These are phyloP conservation scores for Neosilurus mollespiculum DNA, from an alignment of 2,797 vertebrate genomes.

Conservation along the genomic window DNA sequence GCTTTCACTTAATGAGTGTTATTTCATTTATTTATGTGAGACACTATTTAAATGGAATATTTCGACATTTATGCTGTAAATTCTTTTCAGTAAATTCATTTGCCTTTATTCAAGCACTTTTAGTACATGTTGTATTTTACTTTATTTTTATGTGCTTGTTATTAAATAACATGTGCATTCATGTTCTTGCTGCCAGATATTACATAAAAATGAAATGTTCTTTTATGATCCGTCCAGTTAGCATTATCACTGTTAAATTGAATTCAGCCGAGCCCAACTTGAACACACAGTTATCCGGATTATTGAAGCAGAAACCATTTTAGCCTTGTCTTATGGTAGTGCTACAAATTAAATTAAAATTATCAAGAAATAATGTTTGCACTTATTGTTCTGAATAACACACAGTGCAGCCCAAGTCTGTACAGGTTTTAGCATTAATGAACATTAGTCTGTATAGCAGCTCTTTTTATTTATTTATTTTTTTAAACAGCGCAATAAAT, in stretches of 20 bases:
- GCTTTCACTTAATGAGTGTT: neutral
- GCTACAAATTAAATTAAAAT: slow-evolving; percentile 33
- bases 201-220: slow-evolving; percentile 5
- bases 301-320: slow-evolving; percentile 24
- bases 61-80: neutral
- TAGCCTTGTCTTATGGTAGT: slow-evolving; percentile 17
- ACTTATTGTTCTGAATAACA: slow-evolving; percentile 15
- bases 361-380: slow-evolving; percentile 43
- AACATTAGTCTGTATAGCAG: slow-evolving; percentile 23
- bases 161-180: neutral
- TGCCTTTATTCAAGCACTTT: neutral
- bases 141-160: neutral
- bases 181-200: slow-evolving; percentile 1
- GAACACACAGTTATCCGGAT: slow-evolving; percentile 10
- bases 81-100: neutral
- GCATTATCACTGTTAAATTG: slow-evolving; percentile 11
- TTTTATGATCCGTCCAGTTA: slow-evolving; percentile 4
- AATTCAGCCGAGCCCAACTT: slow-evolving; percentile 22
- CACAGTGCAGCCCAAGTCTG: neutral
- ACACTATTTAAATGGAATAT: slow-evolving; percentile 3
- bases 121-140: neutral
- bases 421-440: slow-evolving; percentile 44
- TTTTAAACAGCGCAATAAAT: slow-evolving; percentile 41
- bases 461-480: neutral
- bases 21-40: neutral